Base-by-base conservation (phyloP, 2,888 invertebrate species). In the Erannis defoliaria region DNA sequence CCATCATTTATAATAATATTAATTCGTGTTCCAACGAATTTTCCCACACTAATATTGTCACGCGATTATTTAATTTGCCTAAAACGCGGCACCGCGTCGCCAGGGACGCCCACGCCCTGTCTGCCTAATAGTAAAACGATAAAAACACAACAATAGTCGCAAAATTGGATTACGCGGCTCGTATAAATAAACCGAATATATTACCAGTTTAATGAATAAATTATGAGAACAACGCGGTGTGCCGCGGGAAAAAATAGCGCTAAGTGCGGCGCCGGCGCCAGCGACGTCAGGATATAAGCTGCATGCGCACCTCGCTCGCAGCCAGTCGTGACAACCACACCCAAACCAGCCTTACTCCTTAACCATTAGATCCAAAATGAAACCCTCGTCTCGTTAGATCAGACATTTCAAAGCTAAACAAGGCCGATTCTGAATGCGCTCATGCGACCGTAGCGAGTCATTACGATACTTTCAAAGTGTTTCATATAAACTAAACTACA, bases 361-460 rank as follows among this genome's bases (percentile, higher is more conserved):
- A 5, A 2, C 12, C 12, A 64, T 73, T 84, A 80, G 76, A 76
- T 59, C 55, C 48, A 75, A 67, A 77, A 73, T 78, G 53, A 46
- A 68, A 67, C 18, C 6, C 40, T 42, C 55, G 33, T 10, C 18
- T 37, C 8, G 54, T 62, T 58, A 71, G 66, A 76, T 89, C 86
- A 71, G 80, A 78, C 87, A 66, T 86, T 88, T 40, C 63, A 64
- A 66, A 26, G 26, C 26, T 57, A 71, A 64, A 72, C 70, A 77
- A 73, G 54, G 62, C 70, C 63, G 76, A 76, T 74, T 82, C 80
- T 86, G 85, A 90, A 90, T 89, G 91, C 89, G 90, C 83, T 88
- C 91, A 91, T 86, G 90, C 89, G 88, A 92, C 91, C 92, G 90
- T 90, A 89, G 86, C 90, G 81, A 90, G 88, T 83, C 86, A 90